These are phyloP conservation scores for Orthosia incerta DNA, from an alignment of 2,888 invertebrate species.

Conservation along the genomic window DNA sequence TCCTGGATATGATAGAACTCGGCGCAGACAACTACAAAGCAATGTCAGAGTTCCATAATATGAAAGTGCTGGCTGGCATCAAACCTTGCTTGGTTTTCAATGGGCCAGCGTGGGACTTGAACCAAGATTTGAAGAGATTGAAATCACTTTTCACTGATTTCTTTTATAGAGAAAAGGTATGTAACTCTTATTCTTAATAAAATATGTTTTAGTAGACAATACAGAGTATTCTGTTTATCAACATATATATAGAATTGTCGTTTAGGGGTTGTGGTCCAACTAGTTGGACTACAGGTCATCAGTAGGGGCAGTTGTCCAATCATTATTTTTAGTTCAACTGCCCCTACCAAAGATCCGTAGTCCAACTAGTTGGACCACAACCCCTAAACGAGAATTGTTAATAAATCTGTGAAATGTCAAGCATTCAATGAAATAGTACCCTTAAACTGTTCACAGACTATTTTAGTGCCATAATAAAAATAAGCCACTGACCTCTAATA, in stretches of 20 bases:
- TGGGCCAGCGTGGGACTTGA: constrained; percentile 97
- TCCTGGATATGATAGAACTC: constrained; percentile 99
- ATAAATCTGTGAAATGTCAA: background rate
- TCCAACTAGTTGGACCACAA: too few species aligned
- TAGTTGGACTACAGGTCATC: too few species aligned
- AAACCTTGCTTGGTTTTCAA: constrained; percentile 98
- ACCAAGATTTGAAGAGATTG: constrained; percentile 95
- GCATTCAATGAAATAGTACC: background rate
- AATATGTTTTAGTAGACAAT: too few species aligned
- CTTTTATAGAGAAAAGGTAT: constrained; percentile 95
- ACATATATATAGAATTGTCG: too few species aligned
- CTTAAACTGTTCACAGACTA: background rate
- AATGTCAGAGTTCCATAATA: constrained; percentile 94
- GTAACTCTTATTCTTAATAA: background rate
- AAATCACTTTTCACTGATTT: constrained; percentile 98
- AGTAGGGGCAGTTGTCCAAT: too few species aligned
- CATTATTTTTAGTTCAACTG: too few species aligned
- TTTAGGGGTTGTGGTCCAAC: too few species aligned
- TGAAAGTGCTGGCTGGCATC: constrained; percentile 94
- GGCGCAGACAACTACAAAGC: constrained; percentile 96
- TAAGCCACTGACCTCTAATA: too few species aligned
- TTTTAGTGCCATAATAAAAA: background rate
- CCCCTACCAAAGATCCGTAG: too few species aligned
- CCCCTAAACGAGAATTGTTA: background rate
- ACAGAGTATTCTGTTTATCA: too few species aligned